A percentile compares a stretch with the other conserved stretches of the same genome.
phyloP scores from a whole-genome alignment of 2,888 invertebrate genomes.

The Hirtodrosophila alboralis region DNA sequence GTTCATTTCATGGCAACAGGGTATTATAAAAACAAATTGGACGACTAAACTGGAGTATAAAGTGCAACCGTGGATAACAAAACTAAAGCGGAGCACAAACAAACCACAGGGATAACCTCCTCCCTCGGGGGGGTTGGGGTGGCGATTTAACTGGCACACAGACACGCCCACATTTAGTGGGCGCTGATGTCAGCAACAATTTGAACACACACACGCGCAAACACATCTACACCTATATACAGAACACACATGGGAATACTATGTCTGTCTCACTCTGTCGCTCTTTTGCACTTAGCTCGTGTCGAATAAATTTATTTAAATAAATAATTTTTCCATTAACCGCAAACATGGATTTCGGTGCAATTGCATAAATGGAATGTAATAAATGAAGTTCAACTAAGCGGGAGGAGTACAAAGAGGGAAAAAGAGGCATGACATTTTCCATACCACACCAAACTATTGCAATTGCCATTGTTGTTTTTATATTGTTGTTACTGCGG shows the following conservation, averaged over 20 bases:
- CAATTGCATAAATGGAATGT: conserved; percentile 75
- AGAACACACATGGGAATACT: conserved; percentile 8
- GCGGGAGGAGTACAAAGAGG: conserved; percentile 3
- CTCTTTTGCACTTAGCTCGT: conserved; percentile 29
- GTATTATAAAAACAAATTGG: conserved; percentile 6
- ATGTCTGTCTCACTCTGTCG: conserved; percentile 18
- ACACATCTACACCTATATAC: not conserved
- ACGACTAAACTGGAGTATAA: conserved; percentile 8
- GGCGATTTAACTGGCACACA: not conserved
- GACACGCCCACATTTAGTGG: conserved; percentile 13
- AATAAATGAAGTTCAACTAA: conserved; percentile 65
- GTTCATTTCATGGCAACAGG: not conserved
- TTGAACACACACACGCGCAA: conserved; percentile 15
- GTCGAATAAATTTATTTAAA: conserved; percentile 73
- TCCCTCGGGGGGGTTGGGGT: too few species aligned
- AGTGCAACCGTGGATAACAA: conserved; percentile 16
- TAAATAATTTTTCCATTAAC: conserved; percentile 77
- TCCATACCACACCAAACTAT: not conserved
- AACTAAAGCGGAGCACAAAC: conserved; percentile 28
- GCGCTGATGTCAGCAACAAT: conserved; percentile 61
- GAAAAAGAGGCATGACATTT: conserved; percentile 10
- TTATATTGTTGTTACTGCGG: conserved; percentile 45
- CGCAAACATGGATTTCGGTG: conserved; percentile 74
- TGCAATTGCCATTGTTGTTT: conserved; percentile 5
- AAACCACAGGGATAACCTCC: conserved; percentile 16